These are phyloP conservation scores for Palaemon carinicauda DNA, from an alignment of 1,140 invertebrate species.

Conservation along the genomic window DNA sequence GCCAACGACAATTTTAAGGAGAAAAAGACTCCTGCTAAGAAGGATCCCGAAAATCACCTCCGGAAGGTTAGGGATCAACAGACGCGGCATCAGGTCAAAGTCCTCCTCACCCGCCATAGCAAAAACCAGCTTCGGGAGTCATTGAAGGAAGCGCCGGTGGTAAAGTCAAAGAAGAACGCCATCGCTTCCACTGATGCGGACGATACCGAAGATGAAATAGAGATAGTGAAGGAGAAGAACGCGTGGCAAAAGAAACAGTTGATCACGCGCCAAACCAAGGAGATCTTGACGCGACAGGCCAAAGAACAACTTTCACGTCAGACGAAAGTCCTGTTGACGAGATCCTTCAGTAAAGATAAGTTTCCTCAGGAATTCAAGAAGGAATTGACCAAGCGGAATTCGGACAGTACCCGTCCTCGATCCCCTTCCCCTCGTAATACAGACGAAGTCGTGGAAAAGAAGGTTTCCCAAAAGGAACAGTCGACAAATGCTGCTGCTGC, in stretches of 20 bases:
- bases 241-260: not conserved
- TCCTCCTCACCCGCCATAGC: too few species aligned
- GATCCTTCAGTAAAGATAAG: not conserved
- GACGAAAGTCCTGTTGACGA: not conserved
- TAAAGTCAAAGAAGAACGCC: not conserved
- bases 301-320: not conserved
- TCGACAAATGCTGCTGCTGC: too few species aligned
- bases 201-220: not conserved
- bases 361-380: not conserved
- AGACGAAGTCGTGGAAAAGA: too few species aligned
- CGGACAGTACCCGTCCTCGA: conserved; percentile 1
- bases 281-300: not conserved
- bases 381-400: not conserved
- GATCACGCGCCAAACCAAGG: not conserved
- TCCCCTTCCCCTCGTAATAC: not conserved
- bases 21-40: too few species aligned
- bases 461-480: too few species aligned
- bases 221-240: not conserved
- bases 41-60: too few species aligned
- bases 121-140: too few species aligned
- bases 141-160: not conserved
- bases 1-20: too few species aligned
- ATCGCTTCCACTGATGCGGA: not conserved
- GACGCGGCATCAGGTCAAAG: too few species aligned
- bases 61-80: too few species aligned